These are phyloP conservation scores for Artibeus jamaicensis DNA, from an alignment of 2,797 vertebrate genomes.

Conservation along the genomic window DNA sequence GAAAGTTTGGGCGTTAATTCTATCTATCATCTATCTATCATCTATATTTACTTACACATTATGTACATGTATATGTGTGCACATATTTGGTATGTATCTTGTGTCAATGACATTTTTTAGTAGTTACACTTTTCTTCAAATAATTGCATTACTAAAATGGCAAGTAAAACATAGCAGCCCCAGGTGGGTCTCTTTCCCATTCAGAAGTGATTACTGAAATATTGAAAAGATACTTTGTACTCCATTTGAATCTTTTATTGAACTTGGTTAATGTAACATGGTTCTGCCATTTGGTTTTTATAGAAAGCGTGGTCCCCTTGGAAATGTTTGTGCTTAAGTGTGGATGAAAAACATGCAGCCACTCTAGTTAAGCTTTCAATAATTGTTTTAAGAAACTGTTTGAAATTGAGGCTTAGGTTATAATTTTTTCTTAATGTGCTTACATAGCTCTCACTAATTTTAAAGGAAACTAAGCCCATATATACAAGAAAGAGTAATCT, in stretches of 20 bases:
- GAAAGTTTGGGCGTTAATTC: neutral
- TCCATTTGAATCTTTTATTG: slow-evolving; percentile 43
- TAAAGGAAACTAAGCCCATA: neutral
- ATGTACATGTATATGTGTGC: neutral
- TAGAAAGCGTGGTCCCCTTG: neutral
- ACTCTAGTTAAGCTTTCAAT: slow-evolving; percentile 48
- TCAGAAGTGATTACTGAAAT: slow-evolving; percentile 54
- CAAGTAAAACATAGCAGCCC: neutral
- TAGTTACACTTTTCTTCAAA: slow-evolving; percentile 28
- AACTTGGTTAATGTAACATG: slow-evolving; percentile 37
- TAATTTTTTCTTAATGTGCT: neutral
- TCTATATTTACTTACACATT: neutral
- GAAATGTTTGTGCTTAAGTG: slow-evolving; percentile 38
- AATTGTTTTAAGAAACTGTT: slow-evolving; percentile 55
- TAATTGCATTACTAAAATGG: slow-evolving; percentile 57
- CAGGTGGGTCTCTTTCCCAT: slow-evolving; percentile 23
- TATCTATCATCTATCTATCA: too few species aligned
- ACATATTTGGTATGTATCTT: neutral
- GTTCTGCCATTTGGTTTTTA: slow-evolving; percentile 51
- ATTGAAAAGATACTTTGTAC: slow-evolving; percentile 53
- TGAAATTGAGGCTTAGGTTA: slow-evolving; percentile 6
- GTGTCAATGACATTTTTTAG: neutral
- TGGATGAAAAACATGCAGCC: slow-evolving; percentile 26
- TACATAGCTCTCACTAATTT: slow-evolving; percentile 5
- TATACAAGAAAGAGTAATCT: neutral